These are phyloP conservation scores for Paracanthobrama guichenoti DNA, from an alignment of 2,113 vertebrate species.

Conservation along the genomic window DNA sequence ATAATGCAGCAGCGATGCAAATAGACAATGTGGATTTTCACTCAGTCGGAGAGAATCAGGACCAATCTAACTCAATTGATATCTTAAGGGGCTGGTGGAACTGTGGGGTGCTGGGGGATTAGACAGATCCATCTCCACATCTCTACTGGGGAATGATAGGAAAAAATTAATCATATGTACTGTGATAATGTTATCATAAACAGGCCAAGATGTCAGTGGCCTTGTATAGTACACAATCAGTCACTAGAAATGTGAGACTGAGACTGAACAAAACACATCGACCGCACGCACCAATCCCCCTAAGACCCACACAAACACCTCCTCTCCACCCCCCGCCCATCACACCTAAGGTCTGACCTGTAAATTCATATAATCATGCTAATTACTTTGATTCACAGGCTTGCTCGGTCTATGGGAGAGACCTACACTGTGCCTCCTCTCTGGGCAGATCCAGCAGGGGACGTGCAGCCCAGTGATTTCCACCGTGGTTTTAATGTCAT, in stretches of 20 bases:
- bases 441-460: conserved; percentile 71
- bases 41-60: conserved; percentile 54
- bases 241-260: not conserved
- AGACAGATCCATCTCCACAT: conserved; percentile 20
- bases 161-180: conserved; percentile 31
- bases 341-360: conserved; percentile 67
- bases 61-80: conserved; percentile 59
- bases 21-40: conserved; percentile 82
- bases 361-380: conserved; percentile 78
- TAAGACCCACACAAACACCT: conserved; percentile 33
- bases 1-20: conserved; percentile 91
- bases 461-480: conserved; percentile 72
- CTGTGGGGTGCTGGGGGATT: not conserved
- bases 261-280: conserved; percentile 35
- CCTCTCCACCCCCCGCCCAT: conserved; percentile 47
- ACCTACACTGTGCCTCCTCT: conserved; percentile 70
- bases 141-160: conserved; percentile 47
- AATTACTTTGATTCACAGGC: conserved; percentile 80
- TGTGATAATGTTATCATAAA: conserved; percentile 49
- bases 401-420: conserved; percentile 70
- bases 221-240: conserved; percentile 2
- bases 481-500: conserved; percentile 80
- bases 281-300: conserved; percentile 35
- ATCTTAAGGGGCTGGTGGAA: conserved; percentile 55
- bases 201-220: conserved; percentile 27